Evolutionary conservation across 2,888 invertebrate species (phyloP).

Genomic region (Balanococcus diminutus): DNA sequence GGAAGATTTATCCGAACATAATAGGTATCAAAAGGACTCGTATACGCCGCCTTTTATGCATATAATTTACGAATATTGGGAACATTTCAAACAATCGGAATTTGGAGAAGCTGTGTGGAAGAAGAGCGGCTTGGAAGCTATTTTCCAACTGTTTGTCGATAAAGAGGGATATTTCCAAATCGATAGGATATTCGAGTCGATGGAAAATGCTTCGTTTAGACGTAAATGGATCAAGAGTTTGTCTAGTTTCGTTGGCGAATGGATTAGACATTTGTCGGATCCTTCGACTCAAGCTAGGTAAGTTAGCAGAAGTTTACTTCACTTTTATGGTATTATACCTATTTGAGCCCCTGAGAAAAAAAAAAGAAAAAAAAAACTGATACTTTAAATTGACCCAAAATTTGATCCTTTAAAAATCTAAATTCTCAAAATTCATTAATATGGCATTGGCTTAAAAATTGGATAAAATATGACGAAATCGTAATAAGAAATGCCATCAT

Average conservation of each 20-base stretch:
- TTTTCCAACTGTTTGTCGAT: slow-evolving; percentile 69
- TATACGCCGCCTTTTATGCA: slow-evolving; percentile 75
- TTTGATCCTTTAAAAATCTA: too few species aligned
- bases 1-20: slow-evolving; percentile 68
- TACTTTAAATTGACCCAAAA: too few species aligned
- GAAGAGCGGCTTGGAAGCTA: slow-evolving; percentile 73
- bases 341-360: too few species aligned
- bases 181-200: slow-evolving; percentile 74
- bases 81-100: slow-evolving; percentile 79
- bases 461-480: too few species aligned
- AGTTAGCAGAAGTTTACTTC: slow-evolving; percentile 59
- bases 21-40: slow-evolving; percentile 66
- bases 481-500: too few species aligned
- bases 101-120: slow-evolving; percentile 76
- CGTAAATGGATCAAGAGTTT: slow-evolving; percentile 80
- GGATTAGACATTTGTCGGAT: slow-evolving; percentile 75
- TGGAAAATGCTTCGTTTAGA: slow-evolving; percentile 80
- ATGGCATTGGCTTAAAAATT: too few species aligned
- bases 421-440: too few species aligned
- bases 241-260: slow-evolving; percentile 75
- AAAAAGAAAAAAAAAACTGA: too few species aligned
- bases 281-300: slow-evolving; percentile 77
- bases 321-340: too few species aligned
- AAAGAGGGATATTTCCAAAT: slow-evolving; percentile 63
- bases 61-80: slow-evolving; percentile 76